Evolutionary conservation across 2,113 vertebrate species (phyloP), one percentile per base, ranked within the genome.

Genomic region (Raja brachyura): DNA sequence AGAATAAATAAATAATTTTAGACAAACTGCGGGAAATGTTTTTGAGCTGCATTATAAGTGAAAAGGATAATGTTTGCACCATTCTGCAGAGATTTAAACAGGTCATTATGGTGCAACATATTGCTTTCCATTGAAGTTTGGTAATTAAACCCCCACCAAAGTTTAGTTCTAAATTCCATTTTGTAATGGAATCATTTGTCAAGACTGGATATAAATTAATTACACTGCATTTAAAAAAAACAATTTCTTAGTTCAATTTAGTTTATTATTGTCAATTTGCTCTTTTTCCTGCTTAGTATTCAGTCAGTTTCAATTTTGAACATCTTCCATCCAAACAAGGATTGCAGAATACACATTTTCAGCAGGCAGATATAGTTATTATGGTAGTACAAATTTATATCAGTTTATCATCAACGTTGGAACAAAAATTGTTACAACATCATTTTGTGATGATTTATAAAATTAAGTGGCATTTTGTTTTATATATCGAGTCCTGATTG

Each of bases 231-330:
- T 90, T 33, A 48, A 48, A 48, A n/a, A 48, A 48, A 48, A 48
- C 39, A 48, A 48, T 48, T 48, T 48, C 39, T 48, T 48, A 48
- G 39, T 48, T 48, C 39, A 48, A 3, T 48, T 48, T 48, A 48
- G 39, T 48, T 48, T 48, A 48, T 48, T 48, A 48, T 48, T 1
- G 39, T 48, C 39, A 48, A 48, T 48, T 48, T 83, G 22, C 79
- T 83, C 39, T 9, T 83, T 10, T 83, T 83, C 0, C 33, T 83
- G 22, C 11, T 83, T 10, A 59, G 48, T 56, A 83, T 83, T 59
- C 79, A 83, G 79, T 83, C 79, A 83, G 79, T 54, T 83, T 59
- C 79, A 56, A 83, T 83, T 83, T 48, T 22, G 22, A 56, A 56
- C 22, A 59, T 48, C 4, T 59, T 83, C 54, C 48, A 83, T 59